Evolutionary conservation across 2,888 invertebrate species (phyloP), one percentile per base, ranked within the genome.

Genomic region (Chouioia cunea): DNA sequence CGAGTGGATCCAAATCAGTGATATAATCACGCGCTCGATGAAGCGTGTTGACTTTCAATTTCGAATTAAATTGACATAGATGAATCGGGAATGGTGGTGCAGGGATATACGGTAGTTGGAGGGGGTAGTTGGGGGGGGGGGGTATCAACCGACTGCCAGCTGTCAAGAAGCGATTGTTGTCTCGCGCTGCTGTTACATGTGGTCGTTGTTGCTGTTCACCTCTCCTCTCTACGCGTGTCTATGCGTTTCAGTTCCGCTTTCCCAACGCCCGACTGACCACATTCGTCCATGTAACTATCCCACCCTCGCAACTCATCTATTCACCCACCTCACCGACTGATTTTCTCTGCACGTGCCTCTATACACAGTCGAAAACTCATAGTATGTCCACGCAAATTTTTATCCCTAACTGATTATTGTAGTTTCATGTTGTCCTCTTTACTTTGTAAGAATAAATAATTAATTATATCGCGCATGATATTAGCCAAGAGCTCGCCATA

Each of bases 11-110:
- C 53, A 18, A 43, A 43, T 48, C 68, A 23, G 44, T 22, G 52
- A 69, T 27, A 27, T 69, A 63, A 68, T 68, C 43, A 46, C 23
- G 68, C 62, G 43, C 59, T 60, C 59, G 46, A 53, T 46, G 23
- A 53, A 48, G 44, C 44, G 52, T 59, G 64, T 70, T 64, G 69
- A 70, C 47, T 70, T 70, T 64, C 64, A 59, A 64, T 70, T 60
- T 65, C 20, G 43, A 65, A 70, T 59, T 23, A 46, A 65, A 65
- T 65, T 48, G 59, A 36, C 59, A 48, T 18, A 18, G 64, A 64
- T 69, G 64, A 58, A 62, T 69, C 57, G 20, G 47, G 8, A 36
- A 10, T n/a, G n/a, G n/a, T n/a, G n/a, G n/a, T n/a, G 15, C 48
- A 27, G 15, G 18, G 57, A 15, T 53, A 53, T 53, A 53, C 53